Percentiles rank a stretch among this genome's conserved stretches.
Conservation (phyloP, 2,113 vertebrate genomes). For the Origma solitaria region DNA sequence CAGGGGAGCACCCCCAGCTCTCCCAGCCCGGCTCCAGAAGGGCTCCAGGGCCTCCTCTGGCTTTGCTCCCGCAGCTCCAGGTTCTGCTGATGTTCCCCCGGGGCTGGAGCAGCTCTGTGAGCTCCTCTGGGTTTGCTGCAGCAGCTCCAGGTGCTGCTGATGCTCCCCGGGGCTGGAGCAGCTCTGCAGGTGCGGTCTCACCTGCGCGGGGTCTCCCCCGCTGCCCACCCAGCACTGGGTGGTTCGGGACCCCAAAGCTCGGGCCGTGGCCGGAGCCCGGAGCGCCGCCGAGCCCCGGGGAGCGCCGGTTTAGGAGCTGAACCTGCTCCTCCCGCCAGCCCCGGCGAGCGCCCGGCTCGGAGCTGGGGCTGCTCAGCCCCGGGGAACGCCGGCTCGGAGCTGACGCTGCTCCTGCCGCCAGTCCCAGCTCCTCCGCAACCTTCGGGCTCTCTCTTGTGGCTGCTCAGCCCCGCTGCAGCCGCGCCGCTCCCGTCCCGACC, state of each 20-base stretch:
- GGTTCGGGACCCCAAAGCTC: neutral
- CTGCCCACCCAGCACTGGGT: neutral
- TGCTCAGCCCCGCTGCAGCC: slow-evolving; percentile 32
- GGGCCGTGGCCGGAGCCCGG: accelerated
- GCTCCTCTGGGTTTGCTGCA: too few species aligned
- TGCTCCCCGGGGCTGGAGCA: neutral
- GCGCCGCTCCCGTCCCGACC: neutral
- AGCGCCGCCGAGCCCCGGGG: neutral
- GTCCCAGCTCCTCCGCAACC: neutral
- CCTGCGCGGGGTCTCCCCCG: neutral
- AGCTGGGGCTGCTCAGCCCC: too few species aligned
- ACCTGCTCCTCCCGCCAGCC: too few species aligned
- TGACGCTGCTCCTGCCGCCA: neutral
- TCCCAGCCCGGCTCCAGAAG: too few species aligned
- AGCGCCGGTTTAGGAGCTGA: too few species aligned
- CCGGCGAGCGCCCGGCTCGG: too few species aligned
- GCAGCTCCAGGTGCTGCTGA: too few species aligned
- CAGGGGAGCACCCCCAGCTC: neutral
- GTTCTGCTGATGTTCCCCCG: too few species aligned
- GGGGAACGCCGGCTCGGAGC: neutral
- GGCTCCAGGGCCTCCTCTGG: neutral
- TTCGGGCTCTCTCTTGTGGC: slow-evolving; percentile 66
- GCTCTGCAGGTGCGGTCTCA: neutral
- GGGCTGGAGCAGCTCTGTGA: too few species aligned
- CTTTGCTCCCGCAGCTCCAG: neutral